Conservation (phyloP, 2,113 vertebrate genomes). For the Mesitornis unicolor region DNA sequence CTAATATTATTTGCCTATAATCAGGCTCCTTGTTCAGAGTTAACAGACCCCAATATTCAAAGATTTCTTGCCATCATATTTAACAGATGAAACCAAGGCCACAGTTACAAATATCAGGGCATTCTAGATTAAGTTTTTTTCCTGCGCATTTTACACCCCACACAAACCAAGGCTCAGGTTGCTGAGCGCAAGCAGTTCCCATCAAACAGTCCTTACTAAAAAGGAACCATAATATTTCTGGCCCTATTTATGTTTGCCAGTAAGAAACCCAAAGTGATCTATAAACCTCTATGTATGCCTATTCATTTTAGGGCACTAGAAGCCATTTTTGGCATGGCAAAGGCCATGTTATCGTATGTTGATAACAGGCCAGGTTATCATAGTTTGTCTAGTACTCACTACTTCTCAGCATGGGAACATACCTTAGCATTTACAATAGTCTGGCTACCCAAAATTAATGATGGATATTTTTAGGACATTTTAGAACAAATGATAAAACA, state of each 20-base stretch:
- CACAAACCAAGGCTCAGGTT: rapidly evolving
- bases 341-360: background rate
- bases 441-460: background rate
- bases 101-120: background rate
- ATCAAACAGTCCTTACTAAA: background rate
- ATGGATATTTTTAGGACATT: background rate
- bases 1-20: background rate
- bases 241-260: background rate
- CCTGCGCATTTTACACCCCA: rapidly evolving
- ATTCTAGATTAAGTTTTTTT: background rate
- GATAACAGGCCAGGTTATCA: background rate
- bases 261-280: background rate
- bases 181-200: rapidly evolving
- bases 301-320: background rate
- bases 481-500: background rate
- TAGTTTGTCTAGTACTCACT: background rate
- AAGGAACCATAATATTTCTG: background rate
- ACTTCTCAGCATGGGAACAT: background rate
- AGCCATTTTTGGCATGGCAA: background rate
- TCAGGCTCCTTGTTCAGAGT: background rate
- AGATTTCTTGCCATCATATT: background rate
- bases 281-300: background rate
- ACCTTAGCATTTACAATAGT: background rate
- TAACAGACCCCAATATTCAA: background rate
- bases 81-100: background rate